Evolutionary conservation across 2,113 vertebrate species (phyloP), one percentile per base, ranked within the genome.

Genomic region (Marmota flaviventris): DNA sequence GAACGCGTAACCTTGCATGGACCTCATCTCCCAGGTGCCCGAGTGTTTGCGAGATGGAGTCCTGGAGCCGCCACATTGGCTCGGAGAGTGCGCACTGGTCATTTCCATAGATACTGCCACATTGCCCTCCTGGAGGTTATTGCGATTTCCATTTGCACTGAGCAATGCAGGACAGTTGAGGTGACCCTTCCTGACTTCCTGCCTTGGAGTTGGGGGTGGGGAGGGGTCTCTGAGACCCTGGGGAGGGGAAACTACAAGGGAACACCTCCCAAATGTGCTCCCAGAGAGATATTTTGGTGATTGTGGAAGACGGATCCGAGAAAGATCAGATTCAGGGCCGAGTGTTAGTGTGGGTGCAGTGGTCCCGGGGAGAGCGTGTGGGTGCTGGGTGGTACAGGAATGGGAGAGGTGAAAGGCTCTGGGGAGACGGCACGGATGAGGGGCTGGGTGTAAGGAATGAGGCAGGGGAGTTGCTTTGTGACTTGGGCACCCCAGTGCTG

Each of bases 331-430:
- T 27, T 18, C 3, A 34, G n/a, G n/a, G 48, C 48, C 16, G 22
- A 24, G 16, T 1, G 4, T 17, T 0, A 29, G 63, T 22, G 13
- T 4, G 14, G 1, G 20, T n/a, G 8, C 11, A 39, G 0, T 0
- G 34, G 24, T 45, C 34, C 16, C 0, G 24, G 37, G 14, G 22
- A 61, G 32, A 4, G 6, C 22, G 0, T 3, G 0, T 4, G 45
- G 22, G 39, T 24, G 8, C 70, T 58, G 48, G 51, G 39, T 48
- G 58, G 34, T 0, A 6, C 11, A 34, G n/a, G 32, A 53, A 24
- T 11, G 73, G 34, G 70, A 27, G 27, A 29, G 56, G 39, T 1
- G 34, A 25, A 42, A 51, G 11, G 8, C 88, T 10, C 0, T 13
- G 48, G 42, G 9, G 48, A 76, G 32, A 73, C 1, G 34, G 6